phyloP scores from a whole-genome alignment of 1,140 invertebrate species.

The Limonius californicus region DNA sequence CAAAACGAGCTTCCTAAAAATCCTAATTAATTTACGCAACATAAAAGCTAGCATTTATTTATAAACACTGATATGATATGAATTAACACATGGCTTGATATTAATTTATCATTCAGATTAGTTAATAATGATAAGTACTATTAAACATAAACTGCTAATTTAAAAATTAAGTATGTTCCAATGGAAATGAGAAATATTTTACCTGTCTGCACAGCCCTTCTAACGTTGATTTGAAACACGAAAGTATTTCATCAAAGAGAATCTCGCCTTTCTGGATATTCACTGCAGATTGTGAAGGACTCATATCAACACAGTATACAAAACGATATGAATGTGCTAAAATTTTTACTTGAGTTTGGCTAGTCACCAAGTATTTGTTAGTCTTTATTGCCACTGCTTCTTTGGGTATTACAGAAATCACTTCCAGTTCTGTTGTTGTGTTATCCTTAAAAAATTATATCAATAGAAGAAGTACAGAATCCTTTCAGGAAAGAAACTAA shows the following conservation, averaged over 20 bases:
- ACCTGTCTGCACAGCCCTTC: constrained; percentile 63
- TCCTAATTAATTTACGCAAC: background rate
- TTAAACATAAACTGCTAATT: constrained; percentile 17
- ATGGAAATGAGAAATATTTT: no score
- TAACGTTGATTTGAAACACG: constrained; percentile 61
- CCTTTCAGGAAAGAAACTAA: no score
- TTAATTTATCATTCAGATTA: no score
- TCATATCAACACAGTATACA: constrained; percentile 77
- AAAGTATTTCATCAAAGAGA: constrained; percentile 66
- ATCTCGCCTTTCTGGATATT: constrained; percentile 67
- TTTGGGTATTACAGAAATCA: constrained; percentile 61
- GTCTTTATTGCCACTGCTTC: constrained; percentile 49
- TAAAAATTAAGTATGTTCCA: background rate
- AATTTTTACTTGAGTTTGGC: constrained; percentile 52
- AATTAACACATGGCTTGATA: background rate
- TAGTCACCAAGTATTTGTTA: constrained; percentile 54
- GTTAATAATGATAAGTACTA: constrained; percentile 20
- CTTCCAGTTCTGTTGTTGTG: constrained; percentile 55
- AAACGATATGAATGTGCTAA: constrained; percentile 62
- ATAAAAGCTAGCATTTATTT: background rate
- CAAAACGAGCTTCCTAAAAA: background rate
- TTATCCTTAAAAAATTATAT: constrained; percentile 38
- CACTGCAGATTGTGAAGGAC: constrained; percentile 71
- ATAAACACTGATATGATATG: background rate
- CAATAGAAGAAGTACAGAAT: background rate